Evolutionary conservation across 1,140 invertebrate genomes (phyloP).

Genomic region (Zelostemma sp.): DNA sequence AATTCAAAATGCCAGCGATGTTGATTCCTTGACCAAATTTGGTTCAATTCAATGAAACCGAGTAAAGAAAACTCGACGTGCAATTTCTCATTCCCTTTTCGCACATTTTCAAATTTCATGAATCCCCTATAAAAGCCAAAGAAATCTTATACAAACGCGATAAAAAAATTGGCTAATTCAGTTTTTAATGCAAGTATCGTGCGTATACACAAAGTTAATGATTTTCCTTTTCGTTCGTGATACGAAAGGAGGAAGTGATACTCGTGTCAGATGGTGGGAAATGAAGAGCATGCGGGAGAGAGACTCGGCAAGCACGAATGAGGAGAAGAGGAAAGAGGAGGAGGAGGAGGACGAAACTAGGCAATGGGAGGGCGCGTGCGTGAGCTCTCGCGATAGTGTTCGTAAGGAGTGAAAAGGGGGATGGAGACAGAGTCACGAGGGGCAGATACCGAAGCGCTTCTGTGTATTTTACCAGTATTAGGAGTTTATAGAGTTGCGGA

Average conservation of each 20-base stretch:
- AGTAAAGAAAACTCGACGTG: neutral
- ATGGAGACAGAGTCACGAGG: constrained; percentile 9
- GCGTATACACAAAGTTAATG: constrained; percentile 2
- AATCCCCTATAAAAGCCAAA: no score
- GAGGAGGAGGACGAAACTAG: constrained; percentile 17
- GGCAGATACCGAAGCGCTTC: constrained; percentile 17
- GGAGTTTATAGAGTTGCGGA: constrained; percentile 45
- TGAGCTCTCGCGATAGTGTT: no score
- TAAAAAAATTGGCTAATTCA: no score
- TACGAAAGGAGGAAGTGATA: constrained; percentile 7
- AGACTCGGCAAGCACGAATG: neutral
- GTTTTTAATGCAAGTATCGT: neutral
- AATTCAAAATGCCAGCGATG: constrained; percentile 18
- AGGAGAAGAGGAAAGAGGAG: constrained; percentile 16
- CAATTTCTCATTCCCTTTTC: no score
- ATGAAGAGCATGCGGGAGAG: constrained; percentile 7
- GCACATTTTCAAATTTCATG: no score
- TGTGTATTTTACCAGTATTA: constrained; percentile 20
- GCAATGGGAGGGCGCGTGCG: constrained; percentile 9
- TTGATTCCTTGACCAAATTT: neutral
- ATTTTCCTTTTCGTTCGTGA: constrained; percentile 8
- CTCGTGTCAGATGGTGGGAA: constrained; percentile 1
- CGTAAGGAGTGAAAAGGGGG: constrained; percentile 4
- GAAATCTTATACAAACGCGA: no score
- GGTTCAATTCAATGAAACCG: no score